Evolutionary conservation across 2,888 invertebrate species (phyloP), one percentile per base, ranked within the genome.

Genomic region (Ligdia adustata): DNA sequence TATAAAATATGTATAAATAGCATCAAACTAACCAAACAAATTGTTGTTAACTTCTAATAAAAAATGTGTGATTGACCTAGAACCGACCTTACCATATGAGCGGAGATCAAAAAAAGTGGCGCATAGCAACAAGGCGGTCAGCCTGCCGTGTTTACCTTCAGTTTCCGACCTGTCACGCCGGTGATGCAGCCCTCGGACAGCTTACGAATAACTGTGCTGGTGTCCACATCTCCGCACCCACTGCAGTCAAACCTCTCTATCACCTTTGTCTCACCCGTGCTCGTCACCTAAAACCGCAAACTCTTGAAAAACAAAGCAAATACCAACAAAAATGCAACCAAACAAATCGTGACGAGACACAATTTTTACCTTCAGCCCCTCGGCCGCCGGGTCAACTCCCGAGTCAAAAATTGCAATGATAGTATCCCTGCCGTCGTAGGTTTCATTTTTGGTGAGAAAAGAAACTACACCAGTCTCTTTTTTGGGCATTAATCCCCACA

Each of bases 371-470:
- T 97, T 94, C 64, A 99, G 92, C 53, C 99, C 99, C 55, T 95
- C 93, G 4, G 98, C 98, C 32, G 97, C 97, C 13, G 99, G 99
- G 91, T 99, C 99, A 41, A 99, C 97, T 4, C 99, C 99, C 2
- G 99, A 98, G 90, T 99, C 99, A 66, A 99, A 95, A 78, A 99
- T 96, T 28, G 98, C 99, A 76, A 99, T 98, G 59, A 96, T 91
- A 38, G 97, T 95, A 66, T 95, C 96, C 70, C 97, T 92, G 26
- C 99, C 99, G 92, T 99, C 98, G 78, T 94, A 98, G 42, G 93
- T 92, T 0, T 98, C 96, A 91, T 97, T 94, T 91, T 97, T 98
- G 64, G 92, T 93, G 53, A 98, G 82, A 91, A 98, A 98, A 54
- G 94, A 94, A 31, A 93, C 91, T 5, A 97, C 97, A 50, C 96